Base-by-base conservation (phyloP, 1,140 invertebrate genomes). In the Telenomus remus region DNA sequence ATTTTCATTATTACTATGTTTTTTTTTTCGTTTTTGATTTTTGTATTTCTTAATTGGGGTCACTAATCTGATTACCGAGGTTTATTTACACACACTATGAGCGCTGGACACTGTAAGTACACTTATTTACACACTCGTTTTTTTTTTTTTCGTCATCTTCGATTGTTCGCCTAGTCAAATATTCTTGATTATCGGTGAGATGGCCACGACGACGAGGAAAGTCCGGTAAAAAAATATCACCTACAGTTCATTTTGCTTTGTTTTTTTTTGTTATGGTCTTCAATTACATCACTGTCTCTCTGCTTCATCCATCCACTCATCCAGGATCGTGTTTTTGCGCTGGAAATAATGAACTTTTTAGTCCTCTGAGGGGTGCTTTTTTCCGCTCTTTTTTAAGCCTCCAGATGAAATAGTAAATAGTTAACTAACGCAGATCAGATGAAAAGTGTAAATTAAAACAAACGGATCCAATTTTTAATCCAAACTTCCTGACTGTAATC, bases 71-170 rank as follows among this genome's bases (percentile, higher is more conserved):
- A 43, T 72, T 48, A 39, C 15, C 56, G 54, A 63, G 76, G 70
- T 47, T 34, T 86, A 85, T 85, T 72, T 84, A 86, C 84, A 86
- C 85, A 84, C 85, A 87, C 83, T 86, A 80, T 84, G 81, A 82
- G 82, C 83, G 83, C 82, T 87, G 83, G 83, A 84, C 86, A 88
- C 86, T 87, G 87, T 87, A 88, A 87, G 86, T 88, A 88, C 86
- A 87, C 82, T 84, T 88, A 88, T 88, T 87, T 88, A 88, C 87
- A 87, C 85, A 87, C 85, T 86, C 80, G 82, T 83, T 84, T 82
- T 27, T 27, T 27, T 27, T 6, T 27, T 27, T 27, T 6, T 27
- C 6, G 1, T 6, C 6, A 3, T 27, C 19, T 27, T 27, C 6
- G 19, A 27, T 27, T 27, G 19, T 27, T 27, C 19, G 19, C 6